Evolutionary conservation across 2,113 vertebrate species (phyloP).

Genomic region (Tor tambroides): DNA sequence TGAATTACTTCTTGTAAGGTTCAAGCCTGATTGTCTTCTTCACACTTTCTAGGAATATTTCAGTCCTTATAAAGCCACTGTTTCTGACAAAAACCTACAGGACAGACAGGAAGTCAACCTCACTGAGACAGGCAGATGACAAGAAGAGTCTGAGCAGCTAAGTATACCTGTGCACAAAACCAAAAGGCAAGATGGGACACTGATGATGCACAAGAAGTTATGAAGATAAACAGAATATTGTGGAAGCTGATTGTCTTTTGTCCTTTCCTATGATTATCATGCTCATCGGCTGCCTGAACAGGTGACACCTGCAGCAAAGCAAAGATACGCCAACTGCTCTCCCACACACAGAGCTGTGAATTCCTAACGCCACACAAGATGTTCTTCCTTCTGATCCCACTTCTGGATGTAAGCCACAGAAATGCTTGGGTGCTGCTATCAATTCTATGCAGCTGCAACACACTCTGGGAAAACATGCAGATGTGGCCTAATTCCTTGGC

Average conservation of each 20-base stretch:
- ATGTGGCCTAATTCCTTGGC: constrained; percentile 19
- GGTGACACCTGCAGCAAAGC: constrained; percentile 43
- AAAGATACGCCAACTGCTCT: constrained; percentile 8
- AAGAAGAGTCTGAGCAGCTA: neutral
- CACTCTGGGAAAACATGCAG: constrained; percentile 18
- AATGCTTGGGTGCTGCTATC: neutral
- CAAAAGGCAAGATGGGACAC: neutral
- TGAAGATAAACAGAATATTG: neutral
- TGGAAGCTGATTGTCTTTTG: neutral
- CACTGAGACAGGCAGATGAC: neutral
- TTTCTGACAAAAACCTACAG: constrained; percentile 5
- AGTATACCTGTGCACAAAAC: neutral
- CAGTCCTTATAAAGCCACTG: constrained; percentile 41
- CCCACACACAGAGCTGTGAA: neutral
- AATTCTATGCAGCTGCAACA: neutral
- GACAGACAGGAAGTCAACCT: constrained; percentile 1
- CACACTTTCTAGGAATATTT: neutral
- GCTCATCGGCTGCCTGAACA: neutral
- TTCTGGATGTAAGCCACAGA: neutral
- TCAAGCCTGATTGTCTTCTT: neutral
- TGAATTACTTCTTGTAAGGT: neutral
- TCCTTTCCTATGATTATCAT: neutral
- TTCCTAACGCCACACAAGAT: neutral
- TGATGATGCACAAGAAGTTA: neutral
- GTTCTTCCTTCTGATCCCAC: neutral